Evolutionary conservation across 1,140 invertebrate genomes (phyloP), one percentile per base, ranked within the genome.

Genomic region (Trachymyrmex septentrionalis): DNA sequence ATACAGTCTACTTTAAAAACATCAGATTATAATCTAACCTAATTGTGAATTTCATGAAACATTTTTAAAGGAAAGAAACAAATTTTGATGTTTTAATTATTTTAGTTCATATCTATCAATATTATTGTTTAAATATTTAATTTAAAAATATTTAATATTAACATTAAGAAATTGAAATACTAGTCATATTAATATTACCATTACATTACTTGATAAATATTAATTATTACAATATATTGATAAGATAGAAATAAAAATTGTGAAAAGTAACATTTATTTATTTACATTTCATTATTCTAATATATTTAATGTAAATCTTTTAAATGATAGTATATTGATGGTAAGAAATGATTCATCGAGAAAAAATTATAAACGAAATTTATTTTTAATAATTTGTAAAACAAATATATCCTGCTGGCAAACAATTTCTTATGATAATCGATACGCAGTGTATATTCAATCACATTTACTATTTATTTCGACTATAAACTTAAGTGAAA

Each of bases 401-500:
- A 44, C 10, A 30, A 55, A 55, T 55, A 44, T n/a, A n/a, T 61
- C 0, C 16, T 77, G 16, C 55, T 21, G 2, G 16, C 73, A 34
- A 44, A 7, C 6, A 76, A 16, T 19, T 61, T 24, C 34, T 44
- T 24, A 19, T 19, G 6, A 64, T 38, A 38, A 1, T 0, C 72
- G 19, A 34, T 27, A 48, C 16, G n/a, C 34, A 76, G 12, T 9
- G 12, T 61, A 38, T 12, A 44, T 38, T 9, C 16, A 19, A 7
- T 30, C 3, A 21, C n/a, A 44, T 21, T 76, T 30, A 16, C 9
- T 55, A 55, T 21, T 19, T 44, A 27, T 59, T 76, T 10, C 14
- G 24, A 27, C 16, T 63, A 27, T 48, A 77, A 50, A 21, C 5
- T 48, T 44, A 78, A 66, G 2, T 67, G 9, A 53, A 78, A 67